Base-by-base conservation (phyloP, 2,797 vertebrate species). In the Characodon lateralis region DNA sequence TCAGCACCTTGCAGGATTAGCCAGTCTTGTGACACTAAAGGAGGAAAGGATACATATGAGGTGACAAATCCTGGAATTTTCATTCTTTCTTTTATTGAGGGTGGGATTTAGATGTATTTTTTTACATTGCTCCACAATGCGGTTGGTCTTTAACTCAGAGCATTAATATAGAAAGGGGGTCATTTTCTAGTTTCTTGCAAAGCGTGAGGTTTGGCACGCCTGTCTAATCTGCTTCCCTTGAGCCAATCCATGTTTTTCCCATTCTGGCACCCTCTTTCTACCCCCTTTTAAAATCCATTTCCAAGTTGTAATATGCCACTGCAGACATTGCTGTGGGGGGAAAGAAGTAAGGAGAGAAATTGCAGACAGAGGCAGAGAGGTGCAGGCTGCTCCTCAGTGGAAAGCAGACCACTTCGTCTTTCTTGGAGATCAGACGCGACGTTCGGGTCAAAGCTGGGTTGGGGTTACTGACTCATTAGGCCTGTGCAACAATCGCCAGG, bases 191-290 rank as follows among this genome's bases (percentile, higher is more conserved):
- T 92, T 94, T 90, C 91, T 91, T 90, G 93, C 93, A 93, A 93
- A 94, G 93, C 87, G 92, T 94, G 92, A 95, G 92, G 92, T 94
- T 94, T 94, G 94, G 93, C 92, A 87, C 83, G 81, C 82, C 82
- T 85, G 88, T 89, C 86, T 93, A 90, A 92, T 94, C 90, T 90
- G 86, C 87, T 79, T 84, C 86, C 87, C 88, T 81, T 88, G 83
- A 93, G 93, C 93, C 95, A 92, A 89, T 94, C 92, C 88, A 91
- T 95, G 94, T 94, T 95, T 95, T 95, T 93, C 92, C 90, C 91
- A 94, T 93, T 92, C 91, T 92, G 92, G 90, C 87, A 89, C 84
- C 85, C 78, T 78, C 83, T 81, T 26, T 83, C 88, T 76, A 83
- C 86, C 90, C 85, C 85, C 92, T 92, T 93, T 93, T 89, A 92